Evolutionary conservation across 1,140 invertebrate species (phyloP), one percentile per base, ranked within the genome.

Genomic region (Monomorium pharaonis): DNA sequence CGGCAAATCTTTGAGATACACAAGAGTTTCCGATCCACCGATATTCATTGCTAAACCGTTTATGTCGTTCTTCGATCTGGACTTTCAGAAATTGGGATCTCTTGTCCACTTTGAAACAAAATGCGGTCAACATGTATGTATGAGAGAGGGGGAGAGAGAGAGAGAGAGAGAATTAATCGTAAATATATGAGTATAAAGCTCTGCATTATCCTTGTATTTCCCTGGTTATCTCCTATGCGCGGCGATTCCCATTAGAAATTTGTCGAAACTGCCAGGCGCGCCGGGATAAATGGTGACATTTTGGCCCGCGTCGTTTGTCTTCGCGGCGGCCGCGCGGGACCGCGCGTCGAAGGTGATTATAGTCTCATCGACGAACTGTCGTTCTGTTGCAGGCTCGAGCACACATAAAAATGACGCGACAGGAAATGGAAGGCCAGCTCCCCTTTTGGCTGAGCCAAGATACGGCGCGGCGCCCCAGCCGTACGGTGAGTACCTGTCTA

Each of bases 401-500:
- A 92, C 93, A 69, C 95, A 95, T 88, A 94, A 95, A 93, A 95
- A 94, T 92, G 95, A 95, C 89, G 90, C 94, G 42, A 94, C 93
- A 87, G 94, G 94, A 93, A 94, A 96, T 94, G 96, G 97, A 91
- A 96, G 96, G 91, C 97, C 97, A 14, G 96, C 96, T 86, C 98
- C 98, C 77, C 96, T 98, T 87, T 96, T 98, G 67, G 97, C 98
- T 93, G 98, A 98, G 92, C 98, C 98, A 54, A 96, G 98, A 95
- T 98, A 97, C 94, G 97, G 97, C 85, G 97, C 97, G 84, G 96
- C 97, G 92, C 97, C 97, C 87, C 97, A 98, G 93, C 97, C 97
- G 85, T 98, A 98, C 96, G 97, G 98, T 98, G 96, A 98, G 97
- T 86, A 16, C 81, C 21, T 70, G 51, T 27, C 62, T 12, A 4